Percentiles rank a stretch among this genome's conserved stretches.
Conservation (phyloP, 2,888 invertebrate genomes). For the Corythucha ciliata region DNA sequence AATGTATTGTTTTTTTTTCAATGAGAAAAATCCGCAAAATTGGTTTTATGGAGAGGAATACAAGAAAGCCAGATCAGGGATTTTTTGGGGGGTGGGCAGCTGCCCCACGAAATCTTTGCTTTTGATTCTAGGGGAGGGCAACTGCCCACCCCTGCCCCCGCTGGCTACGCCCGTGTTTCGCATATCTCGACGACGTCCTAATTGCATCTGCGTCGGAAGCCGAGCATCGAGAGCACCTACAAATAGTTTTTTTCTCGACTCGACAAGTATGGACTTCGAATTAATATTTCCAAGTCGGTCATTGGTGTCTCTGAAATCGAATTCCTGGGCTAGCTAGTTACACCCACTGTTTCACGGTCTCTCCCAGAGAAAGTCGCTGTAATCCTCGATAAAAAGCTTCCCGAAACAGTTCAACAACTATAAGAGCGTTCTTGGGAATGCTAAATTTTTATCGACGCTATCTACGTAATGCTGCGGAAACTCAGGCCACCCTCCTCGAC, state of each 20-base stretch:
- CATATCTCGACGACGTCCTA: conserved; percentile 39
- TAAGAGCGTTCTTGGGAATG: conserved; percentile 38
- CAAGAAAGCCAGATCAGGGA: too few relatives aligned
- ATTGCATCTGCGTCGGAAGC: conserved; percentile 30
- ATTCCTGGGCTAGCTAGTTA: conserved; percentile 24
- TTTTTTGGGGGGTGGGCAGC: too few relatives aligned
- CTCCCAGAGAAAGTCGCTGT: conserved; percentile 10
- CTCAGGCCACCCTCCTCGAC: conserved; percentile 27
- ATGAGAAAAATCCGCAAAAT: too few relatives aligned
- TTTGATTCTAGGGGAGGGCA: too few relatives aligned
- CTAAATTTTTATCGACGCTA: conserved; percentile 40
- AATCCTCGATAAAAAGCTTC: conserved; percentile 21
- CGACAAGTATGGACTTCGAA: conserved; percentile 29
- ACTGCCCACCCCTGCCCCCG: too few relatives aligned
- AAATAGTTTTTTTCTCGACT: conserved; percentile 28
- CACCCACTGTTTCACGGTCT: conserved; percentile 21
- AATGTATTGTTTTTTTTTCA: too few relatives aligned
- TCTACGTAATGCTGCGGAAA: conserved; percentile 38
- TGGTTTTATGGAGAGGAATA: too few relatives aligned
- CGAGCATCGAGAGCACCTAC: conserved; percentile 30
- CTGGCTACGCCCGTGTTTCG: too few relatives aligned
- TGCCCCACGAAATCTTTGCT: too few relatives aligned
- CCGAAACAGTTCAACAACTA: conserved; percentile 29
- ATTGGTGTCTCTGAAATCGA: conserved; percentile 14
- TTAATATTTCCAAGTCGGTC: conserved; percentile 33